Base-by-base conservation (phyloP, 2,888 invertebrate species). In the Acronicta leporina region DNA sequence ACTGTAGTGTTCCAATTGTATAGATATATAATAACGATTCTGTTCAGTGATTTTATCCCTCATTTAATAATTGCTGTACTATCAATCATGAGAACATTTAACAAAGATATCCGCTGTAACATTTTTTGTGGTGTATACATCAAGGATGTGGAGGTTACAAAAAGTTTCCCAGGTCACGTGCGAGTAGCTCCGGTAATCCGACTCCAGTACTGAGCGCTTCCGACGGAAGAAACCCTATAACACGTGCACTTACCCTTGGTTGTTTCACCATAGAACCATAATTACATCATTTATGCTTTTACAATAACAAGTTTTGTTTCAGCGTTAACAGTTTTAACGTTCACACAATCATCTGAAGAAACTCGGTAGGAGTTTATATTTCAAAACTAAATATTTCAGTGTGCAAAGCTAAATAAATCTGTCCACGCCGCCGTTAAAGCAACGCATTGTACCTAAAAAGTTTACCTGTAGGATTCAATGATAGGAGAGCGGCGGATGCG, bases 141-240 rank as follows among this genome's bases (percentile, higher is more conserved):
- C 66, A 78, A 85, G 87, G 86, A 88, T 81, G 84, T 84, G 73
- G 79, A 77, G 79, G 82, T 76, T 64, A 81, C 80, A 89, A 88
- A 90, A 90, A 86, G 82, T 73, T 81, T 82, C 80, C 72, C 73
- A 68, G 83, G 86, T 87, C 90, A 91, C 91, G 91, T 91, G 91
- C 85, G 84, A 77, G 75, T 53, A 64, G 70, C 80, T 77, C 79
- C 82, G 75, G 90, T 89, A 89, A 87, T 82, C 72, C 80, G 82
- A 87, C 82, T 82, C 78, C 83, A 82, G 84, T 82, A 84, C 81
- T 84, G 83, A 81, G 79, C 84, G 83, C 83, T 91, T 92, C 92
- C 92, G 90, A 84, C 88, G 87, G 87, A 87, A 83, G 87, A 87
- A 89, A 85, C 88, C 89, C 83, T 81, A 82, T 71, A 61, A 78